A percentile compares a stretch with the other conserved stretches of the same genome.
These are phyloP conservation scores for Agrotis puta DNA, from an alignment of 2,888 invertebrate species.

Conservation along the genomic window DNA sequence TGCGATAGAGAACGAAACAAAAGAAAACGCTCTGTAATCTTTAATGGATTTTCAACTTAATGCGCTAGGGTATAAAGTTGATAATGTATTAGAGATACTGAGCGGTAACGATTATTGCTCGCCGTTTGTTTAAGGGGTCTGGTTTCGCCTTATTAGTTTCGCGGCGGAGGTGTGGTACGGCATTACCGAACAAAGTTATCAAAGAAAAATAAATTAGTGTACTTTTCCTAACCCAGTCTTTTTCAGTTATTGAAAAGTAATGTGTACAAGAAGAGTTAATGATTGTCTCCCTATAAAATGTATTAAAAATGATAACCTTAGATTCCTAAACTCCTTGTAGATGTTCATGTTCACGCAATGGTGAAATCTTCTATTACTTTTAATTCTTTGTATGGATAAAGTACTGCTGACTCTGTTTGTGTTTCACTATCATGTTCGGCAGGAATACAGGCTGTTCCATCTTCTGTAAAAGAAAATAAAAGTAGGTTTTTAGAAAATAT, in stretches of 20 bases:
- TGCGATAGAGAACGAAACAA: no score
- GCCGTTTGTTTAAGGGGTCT: no score
- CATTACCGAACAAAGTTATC: no score
- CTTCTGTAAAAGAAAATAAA: conserved; percentile 59
- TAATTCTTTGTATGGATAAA: conserved; percentile 80
- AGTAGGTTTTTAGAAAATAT: not conserved
- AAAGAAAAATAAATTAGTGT: conserved; percentile 3
- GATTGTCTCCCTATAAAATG: not conserved
- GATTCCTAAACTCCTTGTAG: not conserved
- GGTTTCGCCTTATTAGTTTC: no score
- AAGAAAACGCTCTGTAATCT: no score
- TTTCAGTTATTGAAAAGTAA: conserved; percentile 6
- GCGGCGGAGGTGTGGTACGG: no score
- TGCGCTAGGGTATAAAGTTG: no score
- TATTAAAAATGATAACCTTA: conserved; percentile 38
- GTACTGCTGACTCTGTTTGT: conserved; percentile 78
- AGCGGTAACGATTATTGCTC: no score
- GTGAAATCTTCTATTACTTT: conserved; percentile 81
- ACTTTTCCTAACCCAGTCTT: conserved; percentile 36
- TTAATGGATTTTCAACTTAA: no score
- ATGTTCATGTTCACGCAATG: conserved; percentile 60
- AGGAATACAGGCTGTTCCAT: conserved; percentile 72
- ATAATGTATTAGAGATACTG: no score
- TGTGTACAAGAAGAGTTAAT: conserved; percentile 2
- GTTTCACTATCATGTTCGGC: conserved; percentile 78